Evolutionary conservation across 2,888 invertebrate genomes (phyloP), one percentile per base, ranked within the genome.

Genomic region (Hypomecis atomaria): DNA sequence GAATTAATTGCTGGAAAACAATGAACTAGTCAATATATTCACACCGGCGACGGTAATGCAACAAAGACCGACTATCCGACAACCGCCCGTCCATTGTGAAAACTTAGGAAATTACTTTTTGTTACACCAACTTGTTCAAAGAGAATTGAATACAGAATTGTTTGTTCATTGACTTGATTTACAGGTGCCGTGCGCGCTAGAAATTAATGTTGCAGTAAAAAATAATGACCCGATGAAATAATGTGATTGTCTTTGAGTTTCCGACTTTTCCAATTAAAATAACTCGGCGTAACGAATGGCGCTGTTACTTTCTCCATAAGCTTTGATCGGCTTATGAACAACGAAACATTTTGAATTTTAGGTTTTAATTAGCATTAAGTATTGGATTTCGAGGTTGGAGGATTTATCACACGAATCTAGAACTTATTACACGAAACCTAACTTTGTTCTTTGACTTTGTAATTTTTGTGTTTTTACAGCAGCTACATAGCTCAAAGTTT

Each of bases 1-100:
- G 71, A 83, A 80, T 81, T 84, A 84, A 86, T 83, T 78, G 75
- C 70, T 74, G 67, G 74, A 74, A 79, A 81, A 82, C 78, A 80
- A 79, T 79, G 75, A 78, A 71, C 69, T 42, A 63, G 52, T 68
- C 72, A 74, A 76, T 81, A 76, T 74, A 77, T 68, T 72, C 69
- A 49, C 66, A 50, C 64, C 47, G 42, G 47, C 56, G 60, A 66
- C 47, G 65, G 43, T 67, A 67, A 67, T 64, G 66, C 59, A 62
- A 66, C 67, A 73, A 70, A 65, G 66, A 70, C 45, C 38, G 36
- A 13, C 44, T 47, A 58, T 47, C 59, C 34, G 55, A 53, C 33
- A 4, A 38, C 62, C 42, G 55, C 57, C 54, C 42, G 55, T 61
- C 54, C 45, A 67, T 59, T 66, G 63, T 67, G 54, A 57, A 69